Percentiles rank a stretch among this genome's conserved stretches.
Conservation (phyloP, 2,888 invertebrate species). For the Synanthedon andrenaeformis region DNA sequence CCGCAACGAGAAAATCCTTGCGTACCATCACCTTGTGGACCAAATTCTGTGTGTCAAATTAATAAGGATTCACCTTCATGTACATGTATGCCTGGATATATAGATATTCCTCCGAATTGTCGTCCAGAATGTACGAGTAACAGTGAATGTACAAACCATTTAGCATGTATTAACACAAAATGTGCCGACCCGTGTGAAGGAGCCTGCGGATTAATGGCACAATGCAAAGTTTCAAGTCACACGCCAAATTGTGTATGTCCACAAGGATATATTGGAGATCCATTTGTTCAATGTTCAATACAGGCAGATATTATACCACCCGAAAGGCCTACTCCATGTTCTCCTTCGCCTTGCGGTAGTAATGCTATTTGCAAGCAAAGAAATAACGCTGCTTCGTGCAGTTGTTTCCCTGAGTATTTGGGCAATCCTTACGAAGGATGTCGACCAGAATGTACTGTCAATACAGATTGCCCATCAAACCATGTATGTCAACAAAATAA, state of each 20-base stretch:
- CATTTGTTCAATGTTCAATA: constrained; percentile 73
- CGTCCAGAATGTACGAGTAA: constrained; percentile 80
- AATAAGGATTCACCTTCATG: constrained; percentile 75
- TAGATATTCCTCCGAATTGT: constrained; percentile 78
- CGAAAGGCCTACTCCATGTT: constrained; percentile 69
- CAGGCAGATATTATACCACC: constrained; percentile 37
- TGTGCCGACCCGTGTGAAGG: constrained; percentile 80
- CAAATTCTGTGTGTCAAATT: constrained; percentile 73
- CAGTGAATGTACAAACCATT: constrained; percentile 75
- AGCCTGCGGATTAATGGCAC: constrained; percentile 77
- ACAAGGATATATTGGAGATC: constrained; percentile 77
- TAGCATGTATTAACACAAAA: constrained; percentile 79
- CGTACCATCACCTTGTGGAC: constrained; percentile 76
- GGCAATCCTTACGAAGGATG: constrained; percentile 77
- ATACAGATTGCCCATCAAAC: constrained; percentile 79
- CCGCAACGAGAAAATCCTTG: constrained; percentile 70
- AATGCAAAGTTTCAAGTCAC: constrained; percentile 81
- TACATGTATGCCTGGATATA: constrained; percentile 75
- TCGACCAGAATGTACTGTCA: constrained; percentile 80
- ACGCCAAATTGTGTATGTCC: constrained; percentile 77
- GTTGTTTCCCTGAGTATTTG: constrained; percentile 74
- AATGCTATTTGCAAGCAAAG: constrained; percentile 78
- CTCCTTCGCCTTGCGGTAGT: constrained; percentile 79
- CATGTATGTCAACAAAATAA: constrained; percentile 80
- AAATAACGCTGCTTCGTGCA: constrained; percentile 78